Percentiles rank a stretch among this genome's conserved stretches.
phyloP scores from a whole-genome alignment of 2,113 vertebrate species.

The Aegypius monachus region DNA sequence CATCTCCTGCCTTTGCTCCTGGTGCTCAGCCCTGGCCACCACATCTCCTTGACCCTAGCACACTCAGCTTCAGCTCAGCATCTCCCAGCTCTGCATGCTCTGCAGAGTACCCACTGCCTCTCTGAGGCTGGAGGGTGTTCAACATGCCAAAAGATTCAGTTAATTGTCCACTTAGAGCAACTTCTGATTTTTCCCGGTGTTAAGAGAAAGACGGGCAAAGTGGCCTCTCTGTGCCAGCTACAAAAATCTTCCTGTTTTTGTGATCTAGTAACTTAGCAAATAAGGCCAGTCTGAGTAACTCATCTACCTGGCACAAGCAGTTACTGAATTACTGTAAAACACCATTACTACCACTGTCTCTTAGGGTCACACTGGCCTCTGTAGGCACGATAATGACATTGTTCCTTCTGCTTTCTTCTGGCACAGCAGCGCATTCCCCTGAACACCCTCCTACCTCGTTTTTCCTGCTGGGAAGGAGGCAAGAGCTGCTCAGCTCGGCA shows the following conservation, averaged over 20 bases:
- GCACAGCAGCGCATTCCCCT: not conserved
- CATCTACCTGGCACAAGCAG: not conserved
- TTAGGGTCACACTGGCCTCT: not conserved
- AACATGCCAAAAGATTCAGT: not conserved
- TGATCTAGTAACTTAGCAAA: not conserved
- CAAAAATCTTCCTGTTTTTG: not conserved
- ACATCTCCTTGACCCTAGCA: not conserved
- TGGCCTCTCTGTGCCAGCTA: not conserved
- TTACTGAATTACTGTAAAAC: not conserved
- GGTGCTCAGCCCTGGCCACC: not conserved
- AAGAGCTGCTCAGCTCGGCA: not conserved
- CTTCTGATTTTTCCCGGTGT: not conserved
- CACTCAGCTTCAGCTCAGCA: not conserved
- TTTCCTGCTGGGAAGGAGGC: not conserved
- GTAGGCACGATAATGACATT: not conserved
- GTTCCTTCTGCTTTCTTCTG: not conserved
- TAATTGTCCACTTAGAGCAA: not conserved
- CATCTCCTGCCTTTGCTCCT: not conserved
- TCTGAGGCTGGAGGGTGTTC: not conserved
- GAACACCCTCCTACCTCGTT: not conserved
- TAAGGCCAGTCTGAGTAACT: not conserved
- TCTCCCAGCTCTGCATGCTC: not conserved
- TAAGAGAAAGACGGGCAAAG: not conserved
- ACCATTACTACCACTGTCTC: not conserved
- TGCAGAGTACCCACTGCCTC: not conserved